Conservation (phyloP, 1,140 invertebrate genomes). For the Aphaenogaster floridana region DNA sequence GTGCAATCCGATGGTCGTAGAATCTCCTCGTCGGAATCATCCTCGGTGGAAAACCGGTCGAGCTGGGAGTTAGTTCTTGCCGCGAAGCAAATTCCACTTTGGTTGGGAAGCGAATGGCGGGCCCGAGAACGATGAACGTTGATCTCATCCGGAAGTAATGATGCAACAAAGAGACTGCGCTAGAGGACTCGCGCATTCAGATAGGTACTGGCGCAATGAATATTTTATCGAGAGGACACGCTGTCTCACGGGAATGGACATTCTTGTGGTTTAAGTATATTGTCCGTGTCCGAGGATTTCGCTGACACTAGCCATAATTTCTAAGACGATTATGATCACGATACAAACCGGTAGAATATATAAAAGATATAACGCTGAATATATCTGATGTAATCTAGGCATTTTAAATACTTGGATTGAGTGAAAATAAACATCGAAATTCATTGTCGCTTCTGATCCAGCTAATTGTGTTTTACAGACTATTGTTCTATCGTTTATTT, state of each 20-base stretch:
- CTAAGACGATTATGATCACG: conserved; percentile 25
- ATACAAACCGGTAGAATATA: conserved; percentile 12
- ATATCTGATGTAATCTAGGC: background rate
- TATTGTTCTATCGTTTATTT: background rate
- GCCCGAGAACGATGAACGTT: conserved; percentile 48
- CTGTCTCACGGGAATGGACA: background rate
- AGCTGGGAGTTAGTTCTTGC: conserved; percentile 47
- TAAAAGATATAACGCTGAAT: background rate
- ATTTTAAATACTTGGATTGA: background rate
- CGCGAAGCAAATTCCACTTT: conserved; percentile 42
- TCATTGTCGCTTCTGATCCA: background rate
- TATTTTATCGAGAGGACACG: conserved; percentile 48
- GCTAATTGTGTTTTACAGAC: background rate
- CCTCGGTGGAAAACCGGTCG: conserved; percentile 59
- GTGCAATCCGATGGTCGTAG: conserved; percentile 40
- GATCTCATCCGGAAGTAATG: conserved; percentile 65
- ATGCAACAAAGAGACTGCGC: conserved; percentile 52
- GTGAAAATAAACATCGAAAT: background rate
- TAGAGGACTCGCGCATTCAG: conserved; percentile 43
- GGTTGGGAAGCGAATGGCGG: conserved; percentile 32
- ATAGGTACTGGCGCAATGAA: conserved; percentile 45
- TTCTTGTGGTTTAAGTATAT: background rate
- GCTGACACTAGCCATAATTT: conserved; percentile 21
- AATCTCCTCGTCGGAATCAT: conserved; percentile 49
- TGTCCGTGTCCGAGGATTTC: conserved; percentile 1